These are phyloP conservation scores for Eupithecia pulchellata DNA, from an alignment of 2,888 invertebrate species.

Conservation along the genomic window DNA sequence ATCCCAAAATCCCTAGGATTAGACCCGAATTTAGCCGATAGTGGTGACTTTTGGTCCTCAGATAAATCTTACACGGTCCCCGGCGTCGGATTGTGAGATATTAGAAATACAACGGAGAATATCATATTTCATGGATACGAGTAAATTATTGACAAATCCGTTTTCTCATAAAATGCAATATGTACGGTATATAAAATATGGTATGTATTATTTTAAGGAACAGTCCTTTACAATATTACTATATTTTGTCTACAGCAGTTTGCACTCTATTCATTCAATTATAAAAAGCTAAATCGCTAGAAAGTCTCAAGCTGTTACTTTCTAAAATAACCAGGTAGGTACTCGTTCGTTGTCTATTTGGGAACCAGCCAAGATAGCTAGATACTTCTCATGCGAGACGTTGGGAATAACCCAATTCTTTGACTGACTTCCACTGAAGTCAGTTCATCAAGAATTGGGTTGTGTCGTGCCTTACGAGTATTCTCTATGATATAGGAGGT, in stretches of 20 bases:
- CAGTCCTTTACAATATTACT: no score
- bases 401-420: not conserved
- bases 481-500: no score
- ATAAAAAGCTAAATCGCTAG: not conserved
- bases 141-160: constrained; percentile 43
- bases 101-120: constrained; percentile 40
- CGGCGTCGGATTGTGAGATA: constrained; percentile 33
- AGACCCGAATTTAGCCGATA: constrained; percentile 36
- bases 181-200: constrained; percentile 35
- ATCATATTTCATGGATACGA: constrained; percentile 37
- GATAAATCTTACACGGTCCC: constrained; percentile 51
- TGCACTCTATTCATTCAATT: not conserved
- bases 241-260: no score
- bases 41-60: constrained; percentile 44
- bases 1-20: constrained; percentile 25
- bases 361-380: not conserved
- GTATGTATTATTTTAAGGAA: constrained; percentile 36
- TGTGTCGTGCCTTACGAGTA: no score
- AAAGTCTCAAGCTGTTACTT: not conserved
- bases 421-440: not conserved
- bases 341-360: not conserved
- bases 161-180: constrained; percentile 39
- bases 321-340: not conserved
- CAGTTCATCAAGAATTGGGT: no score
- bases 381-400: no score